Evolutionary conservation across 2,113 vertebrate genomes (phyloP), one percentile per base, ranked within the genome.

Genomic region (Apistogramma diplotaenia): DNA sequence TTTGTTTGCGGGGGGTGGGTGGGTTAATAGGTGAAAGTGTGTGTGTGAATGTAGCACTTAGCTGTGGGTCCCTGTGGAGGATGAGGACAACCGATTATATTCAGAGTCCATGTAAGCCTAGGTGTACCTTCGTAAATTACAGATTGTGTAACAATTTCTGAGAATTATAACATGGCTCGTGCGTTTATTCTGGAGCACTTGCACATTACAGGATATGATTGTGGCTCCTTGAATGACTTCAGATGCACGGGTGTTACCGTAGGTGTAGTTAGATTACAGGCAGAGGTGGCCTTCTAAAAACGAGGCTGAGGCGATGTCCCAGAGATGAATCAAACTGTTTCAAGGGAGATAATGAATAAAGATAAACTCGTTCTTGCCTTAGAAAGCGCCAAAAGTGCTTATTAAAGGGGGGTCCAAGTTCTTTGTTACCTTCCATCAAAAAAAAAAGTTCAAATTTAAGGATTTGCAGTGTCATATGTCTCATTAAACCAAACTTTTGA

Each of bases 91-190:
- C 62, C 49, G 62, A 81, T 84, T 75, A 86, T 37, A 70, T 82
- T 81, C 67, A 89, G 74, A 40, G 74, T 85, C 78, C 82, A 67
- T 58, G 49, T 2, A 57, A 81, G 80, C 78, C 89, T 76, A 91
- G 82, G 87, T 85, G 85, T 89, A 80, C 37, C 51, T 53, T 60
- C 10, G 57, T 40, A 72, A 84, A 92, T 85, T 84, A 84, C 78
- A 86, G 84, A 79, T 61, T 87, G 59, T 56, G 10, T 78, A 70
- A 81, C 16, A 57, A 60, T 60, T 80, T 81, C 54, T 84, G 27
- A 82, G 25, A 85, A 75, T 72, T 19, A 31, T 25, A 46, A 43
- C 83, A 76, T 1, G 25, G 43, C 25, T 57, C 9, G 9, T 46
- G 62, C 40, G 70, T 76, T 74, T 46, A 58, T 67, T 57, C 8